Evolutionary conservation across 2,113 vertebrate genomes (phyloP), one percentile per base, ranked within the genome.

Genomic region (Oreamnos americanus): DNA sequence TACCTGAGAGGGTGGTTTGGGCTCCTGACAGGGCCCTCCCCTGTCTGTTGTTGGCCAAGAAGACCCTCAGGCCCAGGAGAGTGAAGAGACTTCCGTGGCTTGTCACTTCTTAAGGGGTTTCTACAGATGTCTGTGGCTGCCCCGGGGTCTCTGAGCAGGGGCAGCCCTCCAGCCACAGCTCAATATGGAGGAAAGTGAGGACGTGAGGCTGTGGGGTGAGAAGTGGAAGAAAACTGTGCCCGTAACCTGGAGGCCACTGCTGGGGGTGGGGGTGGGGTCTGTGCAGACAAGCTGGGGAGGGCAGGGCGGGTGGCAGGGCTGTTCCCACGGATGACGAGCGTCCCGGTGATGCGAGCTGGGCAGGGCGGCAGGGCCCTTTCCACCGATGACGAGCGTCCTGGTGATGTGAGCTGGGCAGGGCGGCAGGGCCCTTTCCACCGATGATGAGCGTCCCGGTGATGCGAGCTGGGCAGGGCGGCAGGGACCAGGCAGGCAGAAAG

Each of bases 311-410:
- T 0, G 30, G 39, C 3, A 3, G 71, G 33, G 49, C 1, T 4
- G 0, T 11, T 57, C 4, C 58, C 58, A 60, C 5, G 0, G 58
- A 30, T 62, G 60, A 30, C 0, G 1, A 2, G 28, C 0, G 0
- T 21, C 51, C 28, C 3, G 2, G 2, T 26, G 11, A 13, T 13
- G 11, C 0, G 26, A 60, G 58, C 58, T 28, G 26, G 58, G 2
- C 58, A 6, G 2, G 57, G 25, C 0, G 21, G 33, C 2, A 7
- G 71, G 33, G 39, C 1, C 2, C 1, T 82, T 53, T 10, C 62
- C 13, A 1, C 0, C 0, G 76, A 45, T 2, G 45, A 8, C 0
- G 23, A 2, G 7, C 0, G 0, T 33, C 49, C 28, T 4, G 5
- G 4, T 26, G 11, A 13, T 13, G 11, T 0, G 26, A 60, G 58